These are phyloP conservation scores for Balearica regulorum DNA, from an alignment of 2,797 vertebrate genomes.

Conservation along the genomic window DNA sequence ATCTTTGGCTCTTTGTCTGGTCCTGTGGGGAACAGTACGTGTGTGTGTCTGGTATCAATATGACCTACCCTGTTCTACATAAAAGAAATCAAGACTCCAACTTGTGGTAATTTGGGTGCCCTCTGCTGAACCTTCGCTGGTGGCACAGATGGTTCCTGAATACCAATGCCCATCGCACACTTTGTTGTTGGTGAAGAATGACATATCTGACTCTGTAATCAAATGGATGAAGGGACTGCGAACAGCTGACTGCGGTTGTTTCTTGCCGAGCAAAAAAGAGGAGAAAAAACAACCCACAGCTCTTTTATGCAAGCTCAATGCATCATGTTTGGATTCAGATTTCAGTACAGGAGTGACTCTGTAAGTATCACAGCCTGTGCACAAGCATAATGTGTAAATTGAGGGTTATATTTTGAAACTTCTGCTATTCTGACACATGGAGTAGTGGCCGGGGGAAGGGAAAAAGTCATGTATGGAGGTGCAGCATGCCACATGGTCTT, in stretches of 20 bases:
- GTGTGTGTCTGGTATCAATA: not conserved
- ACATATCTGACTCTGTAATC: not conserved
- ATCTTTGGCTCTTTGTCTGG: not conserved
- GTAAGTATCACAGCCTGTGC: not conserved
- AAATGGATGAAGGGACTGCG: not conserved
- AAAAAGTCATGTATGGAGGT: not conserved
- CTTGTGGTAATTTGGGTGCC: not conserved
- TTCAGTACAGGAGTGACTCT: not conserved
- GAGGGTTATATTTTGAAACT: not conserved
- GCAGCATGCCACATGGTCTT: not conserved
- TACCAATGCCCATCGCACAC: not conserved
- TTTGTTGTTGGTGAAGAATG: not conserved
- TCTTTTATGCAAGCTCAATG: not conserved
- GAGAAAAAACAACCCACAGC: not conserved
- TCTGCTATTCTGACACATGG: not conserved
- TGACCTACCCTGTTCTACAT: not conserved
- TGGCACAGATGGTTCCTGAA: constrained; percentile 3
- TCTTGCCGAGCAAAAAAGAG: not conserved
- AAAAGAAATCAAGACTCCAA: not conserved
- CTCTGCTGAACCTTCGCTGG: not conserved
- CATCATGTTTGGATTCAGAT: not conserved
- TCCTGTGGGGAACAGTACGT: not conserved
- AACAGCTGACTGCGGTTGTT: not conserved
- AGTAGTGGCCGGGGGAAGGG: not conserved
- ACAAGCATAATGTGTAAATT: not conserved